phyloP scores from a whole-genome alignment of 2,797 vertebrate genomes.

The Myotis pilosus region DNA sequence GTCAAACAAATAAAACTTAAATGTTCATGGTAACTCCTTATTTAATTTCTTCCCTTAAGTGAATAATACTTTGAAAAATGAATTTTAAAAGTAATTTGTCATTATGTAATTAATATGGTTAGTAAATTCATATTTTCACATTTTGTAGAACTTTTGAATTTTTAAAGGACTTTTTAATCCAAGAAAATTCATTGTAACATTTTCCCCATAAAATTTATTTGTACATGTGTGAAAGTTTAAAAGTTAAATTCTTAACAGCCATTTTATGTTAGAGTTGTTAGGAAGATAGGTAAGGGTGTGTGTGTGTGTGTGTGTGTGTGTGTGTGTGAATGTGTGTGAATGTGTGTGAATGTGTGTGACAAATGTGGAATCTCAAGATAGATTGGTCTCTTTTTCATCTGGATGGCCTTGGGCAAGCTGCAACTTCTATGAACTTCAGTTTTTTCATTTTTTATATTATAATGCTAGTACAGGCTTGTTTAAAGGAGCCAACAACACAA shows the following conservation, averaged over 20 bases:
- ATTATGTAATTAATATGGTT: neutral
- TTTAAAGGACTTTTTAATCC: neutral
- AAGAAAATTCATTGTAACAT: neutral
- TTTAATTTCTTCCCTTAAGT: neutral
- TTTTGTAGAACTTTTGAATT: neutral
- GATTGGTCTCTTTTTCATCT: neutral
- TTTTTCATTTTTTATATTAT: constrained; percentile 31
- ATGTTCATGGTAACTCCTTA: neutral
- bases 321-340: neutral
- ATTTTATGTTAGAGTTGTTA: constrained; percentile 4
- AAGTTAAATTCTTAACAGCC: constrained; percentile 4
- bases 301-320: neutral
- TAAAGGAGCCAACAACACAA: neutral
- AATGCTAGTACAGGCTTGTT: neutral
- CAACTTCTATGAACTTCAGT: neutral
- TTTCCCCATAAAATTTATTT: neutral
- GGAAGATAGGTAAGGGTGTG: neutral
- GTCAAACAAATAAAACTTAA: constrained; percentile 30
- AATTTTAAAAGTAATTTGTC: neutral
- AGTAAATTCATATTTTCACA: constrained; percentile 16
- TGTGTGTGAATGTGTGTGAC: no score
- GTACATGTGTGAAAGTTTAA: neutral
- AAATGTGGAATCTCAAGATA: neutral
- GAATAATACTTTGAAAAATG: neutral
- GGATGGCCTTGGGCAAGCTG: neutral